Conservation (phyloP, 2,113 vertebrate species). For the Grus americana region DNA sequence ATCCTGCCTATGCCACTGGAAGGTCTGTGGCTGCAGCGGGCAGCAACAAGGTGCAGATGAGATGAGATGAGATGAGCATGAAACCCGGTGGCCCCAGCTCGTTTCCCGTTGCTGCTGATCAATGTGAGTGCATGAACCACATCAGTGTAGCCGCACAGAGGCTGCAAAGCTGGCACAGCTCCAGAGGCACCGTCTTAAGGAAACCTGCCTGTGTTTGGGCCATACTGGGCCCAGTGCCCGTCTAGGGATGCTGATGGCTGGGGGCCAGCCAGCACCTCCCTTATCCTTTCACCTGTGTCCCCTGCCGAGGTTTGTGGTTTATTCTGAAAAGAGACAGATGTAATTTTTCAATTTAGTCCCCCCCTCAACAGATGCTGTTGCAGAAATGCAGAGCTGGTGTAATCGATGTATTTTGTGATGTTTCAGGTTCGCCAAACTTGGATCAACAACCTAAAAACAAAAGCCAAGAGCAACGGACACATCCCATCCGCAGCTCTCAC, state of each 20-base stretch:
- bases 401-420: accelerated
- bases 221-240: neutral
- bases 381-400: neutral
- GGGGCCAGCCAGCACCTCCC: neutral
- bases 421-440: neutral
- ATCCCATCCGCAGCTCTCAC: neutral
- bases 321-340: neutral
- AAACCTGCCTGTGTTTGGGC: neutral
- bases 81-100: accelerated
- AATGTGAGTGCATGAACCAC: accelerated
- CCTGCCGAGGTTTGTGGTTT: neutral
- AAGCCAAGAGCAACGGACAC: neutral
- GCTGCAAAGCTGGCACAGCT: neutral
- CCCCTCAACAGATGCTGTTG: too few species aligned
- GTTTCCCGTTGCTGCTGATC: neutral
- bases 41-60: neutral
- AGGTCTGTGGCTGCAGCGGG: neutral
- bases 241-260: neutral
- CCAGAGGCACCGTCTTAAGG: neutral
- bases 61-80: neutral
- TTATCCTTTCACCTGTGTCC: neutral
- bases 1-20: accelerated
- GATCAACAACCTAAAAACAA: neutral
- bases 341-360: neutral
- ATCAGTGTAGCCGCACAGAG: accelerated